Evolutionary conservation across 2,113 vertebrate species (phyloP).

Genomic region (Pampusana beccarii): DNA sequence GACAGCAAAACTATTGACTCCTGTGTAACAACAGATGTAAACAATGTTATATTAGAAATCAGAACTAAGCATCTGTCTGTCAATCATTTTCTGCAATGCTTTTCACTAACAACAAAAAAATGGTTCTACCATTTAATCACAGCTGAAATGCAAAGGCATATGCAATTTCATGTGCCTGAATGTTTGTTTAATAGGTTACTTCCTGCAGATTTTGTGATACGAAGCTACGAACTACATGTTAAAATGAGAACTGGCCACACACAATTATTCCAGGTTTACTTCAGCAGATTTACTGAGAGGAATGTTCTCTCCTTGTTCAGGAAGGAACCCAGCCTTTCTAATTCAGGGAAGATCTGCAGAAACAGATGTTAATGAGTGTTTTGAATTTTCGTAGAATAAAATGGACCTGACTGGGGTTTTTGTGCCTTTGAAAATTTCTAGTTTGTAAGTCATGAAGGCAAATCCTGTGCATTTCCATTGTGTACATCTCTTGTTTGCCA

Average conservation of each 20-base stretch:
- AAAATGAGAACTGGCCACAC: neutral
- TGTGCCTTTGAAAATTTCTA: neutral
- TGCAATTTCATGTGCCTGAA: neutral
- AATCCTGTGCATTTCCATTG: neutral
- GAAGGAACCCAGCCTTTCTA: neutral
- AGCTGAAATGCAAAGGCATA: neutral
- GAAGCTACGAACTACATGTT: neutral
- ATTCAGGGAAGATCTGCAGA: neutral
- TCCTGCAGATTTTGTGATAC: neutral
- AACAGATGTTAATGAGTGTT: neutral
- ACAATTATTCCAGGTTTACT: neutral
- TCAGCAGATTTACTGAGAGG: neutral
- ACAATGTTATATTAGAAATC: neutral
- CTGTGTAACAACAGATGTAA: neutral
- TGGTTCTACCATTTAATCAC: neutral
- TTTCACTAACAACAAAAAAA: neutral
- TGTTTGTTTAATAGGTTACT: neutral
- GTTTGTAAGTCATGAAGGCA: neutral
- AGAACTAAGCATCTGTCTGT: neutral
- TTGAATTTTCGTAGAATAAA: neutral
- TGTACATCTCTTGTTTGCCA: neutral
- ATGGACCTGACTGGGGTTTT: neutral
- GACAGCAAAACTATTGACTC: neutral
- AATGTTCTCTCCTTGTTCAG: neutral
- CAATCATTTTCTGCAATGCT: neutral